phyloP scores from a whole-genome alignment of 2,113 vertebrate genomes.

The Pelvicachromis taeniatus region DNA sequence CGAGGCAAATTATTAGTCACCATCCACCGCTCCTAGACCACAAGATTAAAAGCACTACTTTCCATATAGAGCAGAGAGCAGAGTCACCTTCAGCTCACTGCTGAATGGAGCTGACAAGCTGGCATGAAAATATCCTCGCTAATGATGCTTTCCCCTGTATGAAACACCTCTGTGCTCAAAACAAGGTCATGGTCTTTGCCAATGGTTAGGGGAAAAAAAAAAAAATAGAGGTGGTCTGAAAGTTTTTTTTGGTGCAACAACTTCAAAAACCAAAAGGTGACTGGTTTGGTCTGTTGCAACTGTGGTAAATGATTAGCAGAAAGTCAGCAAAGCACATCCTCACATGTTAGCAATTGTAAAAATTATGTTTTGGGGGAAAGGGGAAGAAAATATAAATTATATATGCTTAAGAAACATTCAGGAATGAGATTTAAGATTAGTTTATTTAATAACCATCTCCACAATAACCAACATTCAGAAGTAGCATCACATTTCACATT shows the following conservation, averaged over 20 bases:
- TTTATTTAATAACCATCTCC: slow-evolving; percentile 30
- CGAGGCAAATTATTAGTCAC: not conserved
- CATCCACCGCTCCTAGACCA: not conserved
- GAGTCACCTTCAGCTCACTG: not conserved
- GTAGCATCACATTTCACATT: slow-evolving; percentile 38
- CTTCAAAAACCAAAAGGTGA: not conserved
- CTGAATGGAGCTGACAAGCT: slow-evolving; percentile 9
- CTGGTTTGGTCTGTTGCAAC: not conserved
- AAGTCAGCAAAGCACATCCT: not conserved
- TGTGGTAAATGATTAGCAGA: not conserved
- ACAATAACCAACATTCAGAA: slow-evolving; percentile 29
- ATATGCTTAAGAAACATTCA: not conserved
- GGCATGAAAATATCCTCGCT: not conserved
- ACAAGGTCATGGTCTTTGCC: slow-evolving; percentile 11
- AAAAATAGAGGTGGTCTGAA: not conserved
- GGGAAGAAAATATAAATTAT: too few species aligned
- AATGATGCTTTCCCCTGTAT: not conserved
- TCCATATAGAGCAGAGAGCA: not conserved
- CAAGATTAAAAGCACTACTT: not conserved
- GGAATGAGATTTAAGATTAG: not conserved
- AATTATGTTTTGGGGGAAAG: not conserved
- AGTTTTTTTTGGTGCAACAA: not conserved
- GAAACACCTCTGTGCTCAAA: not conserved
- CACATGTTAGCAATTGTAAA: not conserved
- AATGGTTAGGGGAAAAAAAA: not conserved